Evolutionary conservation across 2,113 vertebrate genomes (phyloP).

Genomic region (Syngnathus typhle): DNA sequence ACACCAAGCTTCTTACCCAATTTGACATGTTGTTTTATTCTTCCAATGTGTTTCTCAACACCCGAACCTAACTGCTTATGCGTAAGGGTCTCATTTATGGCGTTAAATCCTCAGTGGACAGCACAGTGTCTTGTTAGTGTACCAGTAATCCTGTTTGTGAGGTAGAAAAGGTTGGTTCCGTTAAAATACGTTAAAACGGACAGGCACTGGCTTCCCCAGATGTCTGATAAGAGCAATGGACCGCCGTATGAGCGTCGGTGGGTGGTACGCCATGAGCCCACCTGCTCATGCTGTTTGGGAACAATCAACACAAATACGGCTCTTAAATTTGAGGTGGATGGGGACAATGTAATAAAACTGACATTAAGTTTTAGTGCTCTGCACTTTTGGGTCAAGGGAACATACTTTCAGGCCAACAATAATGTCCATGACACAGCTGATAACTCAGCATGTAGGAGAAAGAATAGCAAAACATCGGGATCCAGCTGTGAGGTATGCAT

Average conservation of each 20-base stretch:
- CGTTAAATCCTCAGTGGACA: constrained; percentile 49
- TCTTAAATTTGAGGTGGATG: constrained; percentile 31
- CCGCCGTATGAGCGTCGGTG: neutral
- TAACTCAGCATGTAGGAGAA: constrained; percentile 52
- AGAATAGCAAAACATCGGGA: constrained; percentile 36
- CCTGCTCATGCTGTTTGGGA: constrained; percentile 24
- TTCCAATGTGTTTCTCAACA: constrained; percentile 33
- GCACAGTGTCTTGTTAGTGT: constrained; percentile 60
- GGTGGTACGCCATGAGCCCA: neutral
- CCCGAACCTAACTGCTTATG: constrained; percentile 29
- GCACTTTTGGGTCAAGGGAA: constrained; percentile 25
- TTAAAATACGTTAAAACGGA: constrained; percentile 41
- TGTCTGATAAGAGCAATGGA: constrained; percentile 1
- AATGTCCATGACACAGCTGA: constrained; percentile 42
- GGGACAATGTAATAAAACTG: constrained; percentile 26
- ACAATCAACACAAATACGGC: constrained; percentile 31
- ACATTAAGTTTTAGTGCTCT: constrained; percentile 25
- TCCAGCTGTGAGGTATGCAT: constrained; percentile 9
- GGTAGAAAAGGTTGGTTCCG: constrained; percentile 26
- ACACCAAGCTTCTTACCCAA: constrained; percentile 5
- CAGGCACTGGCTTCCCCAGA: constrained; percentile 24
- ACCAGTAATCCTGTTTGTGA: constrained; percentile 27
- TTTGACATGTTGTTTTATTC: constrained; percentile 33
- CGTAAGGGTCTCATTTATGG: constrained; percentile 53
- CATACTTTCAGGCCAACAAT: constrained; percentile 43